Evolutionary conservation across 2,113 vertebrate species (phyloP).

Genomic region (Syngnathus floridae): DNA sequence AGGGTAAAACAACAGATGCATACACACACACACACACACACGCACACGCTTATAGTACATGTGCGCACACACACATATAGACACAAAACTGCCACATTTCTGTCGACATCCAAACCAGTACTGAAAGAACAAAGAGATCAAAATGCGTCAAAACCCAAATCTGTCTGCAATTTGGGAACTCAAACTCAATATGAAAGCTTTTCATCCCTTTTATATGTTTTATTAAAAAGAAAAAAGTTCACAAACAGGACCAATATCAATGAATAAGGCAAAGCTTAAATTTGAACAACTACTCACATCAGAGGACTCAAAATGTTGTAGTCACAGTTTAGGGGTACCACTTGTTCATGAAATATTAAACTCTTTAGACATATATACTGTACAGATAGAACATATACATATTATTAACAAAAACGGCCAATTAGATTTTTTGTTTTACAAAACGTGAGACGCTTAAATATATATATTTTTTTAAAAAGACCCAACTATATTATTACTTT

Average conservation of each 20-base stretch:
- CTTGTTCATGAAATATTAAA: conserved; percentile 84
- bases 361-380: conserved; percentile 43
- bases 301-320: conserved; percentile 76
- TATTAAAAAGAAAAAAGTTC: conserved; percentile 99
- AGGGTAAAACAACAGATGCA: too few species aligned
- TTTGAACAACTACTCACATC: conserved; percentile 76
- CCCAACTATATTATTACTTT: conserved; percentile 5
- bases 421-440: conserved; percentile 33
- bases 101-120: conserved; percentile 23
- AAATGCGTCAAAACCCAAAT: conserved; percentile 5
- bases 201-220: conserved; percentile 78
- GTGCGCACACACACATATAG: not conserved
- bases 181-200: not conserved
- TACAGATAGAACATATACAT: conserved; percentile 24
- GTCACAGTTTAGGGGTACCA: conserved; percentile 85
- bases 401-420: not conserved
- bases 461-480: conserved; percentile 62
- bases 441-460: conserved; percentile 54
- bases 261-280: conserved; percentile 88
- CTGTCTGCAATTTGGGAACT: not conserved
- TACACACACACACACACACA: not conserved
- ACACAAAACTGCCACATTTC: conserved; percentile 20
- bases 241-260: conserved; percentile 81
- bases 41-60: not conserved
- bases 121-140: conserved; percentile 25